Base-by-base conservation (phyloP, 2,888 invertebrate genomes). In the Beris morrisii region DNA sequence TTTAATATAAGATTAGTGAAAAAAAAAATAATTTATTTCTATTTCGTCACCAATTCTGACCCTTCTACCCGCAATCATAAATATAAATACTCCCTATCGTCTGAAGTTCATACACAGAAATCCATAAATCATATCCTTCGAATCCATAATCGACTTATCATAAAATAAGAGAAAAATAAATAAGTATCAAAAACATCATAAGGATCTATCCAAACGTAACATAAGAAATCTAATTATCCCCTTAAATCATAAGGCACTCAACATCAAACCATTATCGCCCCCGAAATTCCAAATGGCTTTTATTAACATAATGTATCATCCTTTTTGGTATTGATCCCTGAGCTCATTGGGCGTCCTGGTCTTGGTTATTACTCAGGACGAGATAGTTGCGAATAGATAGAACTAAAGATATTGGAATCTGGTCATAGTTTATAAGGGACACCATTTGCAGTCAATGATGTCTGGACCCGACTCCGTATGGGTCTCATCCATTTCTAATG, bases 261-360 rank as follows among this genome's bases (percentile, higher is more conserved):
- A 28, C 46, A 50, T 46, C 48, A 43, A 66, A 55, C 66, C 66
- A 66, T 66, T 66, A 66, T 66, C 66, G 61, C 66, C 54, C 45
- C 55, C 59, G 50, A 61, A 48, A 13, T 11, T 48, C 55, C 55
- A 55, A 22, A 55, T 46, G 61, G 64, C 61, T 69, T 69, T 69
- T 69, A 69, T 69, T 66, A 66, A 69, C 66, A 69, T 69, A 69
- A 66, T 66, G 66, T 66, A 66, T 69, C 69, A 59, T 66, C 54
- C 48, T 38, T 50, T 43, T 15, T 52, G 31, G 31, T 50, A 64
- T 64, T 64, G 64, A 64, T 64, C 64, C 53, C 22, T 13, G 54
- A 44, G 50, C 38, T 48, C 15, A 48, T n/a, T 48, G 48, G 38
- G 38, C 4, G 38, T 38, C 38, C 38, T 38, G 38, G 5, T 38